Base-by-base conservation (phyloP, 2,888 invertebrate genomes). In the Ophion ellenae region DNA sequence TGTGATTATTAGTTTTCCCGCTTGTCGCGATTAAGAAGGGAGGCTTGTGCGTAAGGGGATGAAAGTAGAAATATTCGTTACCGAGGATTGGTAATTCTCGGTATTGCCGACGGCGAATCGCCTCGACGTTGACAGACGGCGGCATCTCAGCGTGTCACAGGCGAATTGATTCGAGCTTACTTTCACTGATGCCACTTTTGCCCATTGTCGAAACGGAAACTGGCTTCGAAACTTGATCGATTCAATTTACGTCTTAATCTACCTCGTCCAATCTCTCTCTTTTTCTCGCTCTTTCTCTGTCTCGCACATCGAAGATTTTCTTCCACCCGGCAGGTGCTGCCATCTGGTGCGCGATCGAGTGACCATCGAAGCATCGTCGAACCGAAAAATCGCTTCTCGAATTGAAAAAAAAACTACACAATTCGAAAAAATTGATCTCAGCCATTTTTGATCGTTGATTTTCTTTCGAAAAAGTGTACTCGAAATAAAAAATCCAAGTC, bases 281-380 rank as follows among this genome's bases (percentile, higher is more conserved):
- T 40, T 67, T 66, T 36, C 53, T 3, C 59, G 57, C 66, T 81
- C 75, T 69, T 20, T 24, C 69, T 17, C 59, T 59, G 28, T 69
- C 32, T 79, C 69, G 67, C 67, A 69, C 40, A 66, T 28, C 36
- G 10, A 69, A 24, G 66, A 47, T 36, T 64, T 59, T 63, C 66
- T 74, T 57, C 71, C 64, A 91, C 90, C 93, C 93, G 89, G 91
- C 91, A 90, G 90, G 83, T 93, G 94, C 93, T 93, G 93, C 92
- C 93, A 91, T 89, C 94, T 92, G 73, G 69, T 74, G 90, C 82
- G 53, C 17, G 57, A 11, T 3, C 28, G 32, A 47, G 17, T 24
- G 53, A 81, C 66, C 57, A 32, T 47, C 10, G 20, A 70, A 71
- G 69, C 64, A 61, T 17, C 63, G 45, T 28, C 24, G 4, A 75